Conservation (phyloP, 2,113 vertebrate genomes). For the Bolborhynchus lineola region DNA sequence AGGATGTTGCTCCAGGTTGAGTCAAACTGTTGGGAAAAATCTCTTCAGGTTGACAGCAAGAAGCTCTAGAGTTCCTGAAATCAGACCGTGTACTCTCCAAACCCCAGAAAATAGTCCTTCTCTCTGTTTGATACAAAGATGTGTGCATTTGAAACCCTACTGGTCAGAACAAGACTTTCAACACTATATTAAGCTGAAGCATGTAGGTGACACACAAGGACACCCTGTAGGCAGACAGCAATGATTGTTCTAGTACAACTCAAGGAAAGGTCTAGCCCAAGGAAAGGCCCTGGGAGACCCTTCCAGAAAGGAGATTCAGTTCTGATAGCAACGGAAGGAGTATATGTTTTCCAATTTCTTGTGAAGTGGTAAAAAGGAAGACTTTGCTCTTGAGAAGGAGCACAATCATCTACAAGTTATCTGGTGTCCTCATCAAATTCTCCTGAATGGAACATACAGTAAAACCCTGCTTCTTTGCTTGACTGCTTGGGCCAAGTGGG, state of each 20-base stretch:
- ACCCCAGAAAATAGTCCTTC: neutral
- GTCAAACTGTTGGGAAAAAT: neutral
- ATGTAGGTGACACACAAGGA: neutral
- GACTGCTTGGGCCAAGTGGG: neutral
- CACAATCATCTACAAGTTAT: neutral
- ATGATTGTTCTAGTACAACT: neutral
- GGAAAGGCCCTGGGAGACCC: neutral
- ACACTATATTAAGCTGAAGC: accelerated
- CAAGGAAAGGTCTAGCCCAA: neutral
- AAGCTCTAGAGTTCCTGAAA: neutral
- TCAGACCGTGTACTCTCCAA: neutral
- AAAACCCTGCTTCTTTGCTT: neutral
- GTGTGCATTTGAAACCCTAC: neutral
- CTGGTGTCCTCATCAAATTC: neutral
- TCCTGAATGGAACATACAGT: neutral
- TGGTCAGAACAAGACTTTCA: neutral
- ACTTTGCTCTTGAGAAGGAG: neutral
- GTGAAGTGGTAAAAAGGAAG: neutral
- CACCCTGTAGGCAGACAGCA: neutral
- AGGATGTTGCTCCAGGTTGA: accelerated
- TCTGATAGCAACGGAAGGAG: neutral
- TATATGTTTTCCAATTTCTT: neutral
- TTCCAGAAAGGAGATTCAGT: neutral
- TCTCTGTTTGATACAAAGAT: neutral
- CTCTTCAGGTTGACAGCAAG: neutral